Evolutionary conservation across 64 coral and sea anemone genomes (phyloP).

Genomic region (Pocillopora damicornis): DNA sequence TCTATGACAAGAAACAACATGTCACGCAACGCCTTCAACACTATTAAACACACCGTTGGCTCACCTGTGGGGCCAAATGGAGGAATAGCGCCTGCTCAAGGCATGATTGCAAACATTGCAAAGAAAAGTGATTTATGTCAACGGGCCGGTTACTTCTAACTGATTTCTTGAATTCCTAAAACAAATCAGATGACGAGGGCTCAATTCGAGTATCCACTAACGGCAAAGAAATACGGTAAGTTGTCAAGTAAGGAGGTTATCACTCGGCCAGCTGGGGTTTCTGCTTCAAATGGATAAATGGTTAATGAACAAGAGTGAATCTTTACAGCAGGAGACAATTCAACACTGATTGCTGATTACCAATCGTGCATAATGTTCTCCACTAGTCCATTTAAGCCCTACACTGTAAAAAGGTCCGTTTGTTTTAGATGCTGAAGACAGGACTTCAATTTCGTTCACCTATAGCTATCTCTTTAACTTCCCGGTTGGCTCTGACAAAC

Average conservation of each 20-base stretch:
- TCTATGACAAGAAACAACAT: background rate
- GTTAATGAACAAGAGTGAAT: slow-evolving; percentile 7
- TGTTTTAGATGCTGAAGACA: background rate
- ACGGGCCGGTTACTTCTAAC: too few relatives aligned
- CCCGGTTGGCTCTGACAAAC: background rate
- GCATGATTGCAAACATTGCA: slow-evolving; percentile 4
- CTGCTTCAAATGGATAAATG: background rate
- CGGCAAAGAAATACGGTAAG: slow-evolving; percentile 36
- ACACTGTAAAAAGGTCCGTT: slow-evolving; percentile 31
- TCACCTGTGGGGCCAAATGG: slow-evolving; percentile 14
- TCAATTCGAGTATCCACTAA: background rate
- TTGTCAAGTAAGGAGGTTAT: background rate
- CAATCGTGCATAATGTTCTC: slow-evolving; percentile 2
- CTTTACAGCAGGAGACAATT: slow-evolving; percentile 32
- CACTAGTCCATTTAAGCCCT: slow-evolving; percentile 7
- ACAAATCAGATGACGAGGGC: background rate
- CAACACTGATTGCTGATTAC: slow-evolving; percentile 16
- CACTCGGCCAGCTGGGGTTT: background rate
- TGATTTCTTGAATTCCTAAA: too few relatives aligned
- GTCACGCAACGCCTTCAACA: slow-evolving; percentile 38
- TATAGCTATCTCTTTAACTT: background rate
- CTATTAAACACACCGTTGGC: slow-evolving; percentile 1
- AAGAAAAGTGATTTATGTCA: background rate
- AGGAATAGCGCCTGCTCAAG: slow-evolving; percentile 32
- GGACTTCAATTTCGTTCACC: background rate